Conservation (phyloP, 2,888 invertebrate genomes). For the Spatulosminthurus flaviceps region DNA sequence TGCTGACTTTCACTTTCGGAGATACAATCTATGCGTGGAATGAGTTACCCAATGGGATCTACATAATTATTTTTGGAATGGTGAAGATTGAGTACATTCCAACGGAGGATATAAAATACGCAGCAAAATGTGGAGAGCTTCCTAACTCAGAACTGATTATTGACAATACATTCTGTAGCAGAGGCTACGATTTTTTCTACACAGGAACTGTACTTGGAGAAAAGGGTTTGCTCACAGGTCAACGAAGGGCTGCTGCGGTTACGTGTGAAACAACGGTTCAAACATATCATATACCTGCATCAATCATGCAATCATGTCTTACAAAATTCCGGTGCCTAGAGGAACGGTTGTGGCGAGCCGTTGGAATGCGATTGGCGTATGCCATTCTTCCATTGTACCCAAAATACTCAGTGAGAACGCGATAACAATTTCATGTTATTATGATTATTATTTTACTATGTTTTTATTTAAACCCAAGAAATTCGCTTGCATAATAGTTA, state of each 20-base stretch:
- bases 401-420: slow-evolving; percentile 66
- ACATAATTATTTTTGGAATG: slow-evolving; percentile 67
- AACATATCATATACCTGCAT: slow-evolving; percentile 63
- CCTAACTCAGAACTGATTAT: slow-evolving; percentile 66
- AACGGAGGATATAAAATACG: neutral
- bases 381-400: slow-evolving; percentile 70
- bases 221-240: slow-evolving; percentile 71
- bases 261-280: slow-evolving; percentile 73
- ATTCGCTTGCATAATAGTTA: too few species aligned
- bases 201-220: slow-evolving; percentile 74
- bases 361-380: slow-evolving; percentile 71
- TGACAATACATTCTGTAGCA: slow-evolving; percentile 68
- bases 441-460: neutral
- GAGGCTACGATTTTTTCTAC: slow-evolving; percentile 71
- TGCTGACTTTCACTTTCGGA: slow-evolving; percentile 66
- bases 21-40: slow-evolving; percentile 65
- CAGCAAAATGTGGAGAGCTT: slow-evolving; percentile 47
- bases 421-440: neutral
- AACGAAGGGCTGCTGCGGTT: slow-evolving; percentile 70
- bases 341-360: slow-evolving; percentile 73
- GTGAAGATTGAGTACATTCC: slow-evolving; percentile 65
- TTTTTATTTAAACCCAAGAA: too few species aligned
- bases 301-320: slow-evolving; percentile 65
- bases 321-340: slow-evolving; percentile 70
- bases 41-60: slow-evolving; percentile 66